Percentiles rank a stretch among this genome's conserved stretches.
phyloP scores from a whole-genome alignment of 2,888 invertebrate genomes.

The Andrena flavipes region DNA sequence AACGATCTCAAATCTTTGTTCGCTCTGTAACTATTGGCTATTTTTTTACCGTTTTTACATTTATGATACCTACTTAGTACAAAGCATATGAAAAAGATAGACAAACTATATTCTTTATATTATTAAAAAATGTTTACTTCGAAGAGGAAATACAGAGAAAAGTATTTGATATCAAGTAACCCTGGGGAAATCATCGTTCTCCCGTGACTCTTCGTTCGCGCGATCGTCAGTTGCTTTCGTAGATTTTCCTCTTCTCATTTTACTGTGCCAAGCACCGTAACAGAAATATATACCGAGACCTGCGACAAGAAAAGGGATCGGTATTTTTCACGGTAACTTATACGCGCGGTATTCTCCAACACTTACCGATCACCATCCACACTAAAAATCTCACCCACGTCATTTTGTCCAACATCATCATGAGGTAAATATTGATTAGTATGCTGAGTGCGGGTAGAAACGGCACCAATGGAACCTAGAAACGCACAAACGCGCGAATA shows the following conservation, averaged over 20 bases:
- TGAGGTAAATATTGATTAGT: constrained; percentile 93
- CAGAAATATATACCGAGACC: constrained; percentile 87
- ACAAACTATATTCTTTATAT: too few relatives aligned
- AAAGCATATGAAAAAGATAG: too few relatives aligned
- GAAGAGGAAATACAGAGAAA: neutral
- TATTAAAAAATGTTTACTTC: constrained; percentile 22
- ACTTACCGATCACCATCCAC: constrained; percentile 93
- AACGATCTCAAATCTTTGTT: constrained; percentile 92
- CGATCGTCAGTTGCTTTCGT: neutral
- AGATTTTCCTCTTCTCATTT: constrained; percentile 3
- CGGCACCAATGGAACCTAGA: constrained; percentile 93
- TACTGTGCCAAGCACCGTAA: constrained; percentile 88
- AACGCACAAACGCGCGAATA: neutral
- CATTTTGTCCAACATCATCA: constrained; percentile 91
- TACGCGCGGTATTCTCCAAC: neutral
- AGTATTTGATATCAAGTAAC: constrained; percentile 25
- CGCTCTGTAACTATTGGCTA: constrained; percentile 65
- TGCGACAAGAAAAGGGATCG: neutral
- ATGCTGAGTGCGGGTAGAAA: constrained; percentile 93
- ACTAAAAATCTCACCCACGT: constrained; percentile 94
- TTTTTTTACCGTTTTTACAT: neutral
- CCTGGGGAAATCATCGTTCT: constrained; percentile 39
- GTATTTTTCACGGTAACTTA: neutral
- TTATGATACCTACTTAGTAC: too few relatives aligned
- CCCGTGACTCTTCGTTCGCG: constrained; percentile 47